Base-by-base conservation (phyloP, 2,888 invertebrate genomes). In the Chesias legatella region DNA sequence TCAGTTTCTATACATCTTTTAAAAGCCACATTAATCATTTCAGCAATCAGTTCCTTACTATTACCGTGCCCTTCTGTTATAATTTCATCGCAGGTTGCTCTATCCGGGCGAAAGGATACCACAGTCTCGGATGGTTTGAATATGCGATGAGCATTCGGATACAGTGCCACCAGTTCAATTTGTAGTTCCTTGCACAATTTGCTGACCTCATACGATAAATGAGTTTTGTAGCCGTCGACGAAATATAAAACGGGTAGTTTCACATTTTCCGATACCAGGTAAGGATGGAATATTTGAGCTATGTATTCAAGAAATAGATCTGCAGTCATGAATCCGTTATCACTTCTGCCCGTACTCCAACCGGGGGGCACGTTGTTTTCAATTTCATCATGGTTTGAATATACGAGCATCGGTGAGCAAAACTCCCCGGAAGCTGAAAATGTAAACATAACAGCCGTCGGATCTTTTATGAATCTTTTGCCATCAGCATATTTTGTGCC, bases 221-320 rank as follows among this genome's bases (percentile, higher is more conserved):
- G 54, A 0, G 49, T 50, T 36, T 55, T 55, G 31, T 58, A 50
- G 3, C 53, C 55, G 22, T 51, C 54, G 1, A 53, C 48, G 44
- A 53, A 55, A 6, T 52, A 13, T 13, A 55, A 43, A 0, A 58
- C 32, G 1, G 55, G 53, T 2, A 52, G 10, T 33, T 7, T 10
- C 3, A 46, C 30, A 26, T 33, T 36, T 6, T 20, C 37, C 32
- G 40, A 8, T 10, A 21, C 3, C 7, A 45, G 17, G 27, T 44
- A 8, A 9, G 20, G 29, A 11, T 44, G 8, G 6, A 51, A 25
- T 7, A 28, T 30, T 23, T 51, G 42, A n/a, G 25, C n/a, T 0
- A 45, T 35, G 20, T 41, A 48, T 7, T 48, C 41, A 21, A 31
- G 31, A 24, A 42, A 46, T 5, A 47, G 32, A 2, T 23, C 13